Percentiles rank a stretch among this genome's conserved stretches.
Evolutionary conservation across 2,888 invertebrate species (phyloP).

Genomic region (Drosophila colorata): DNA sequence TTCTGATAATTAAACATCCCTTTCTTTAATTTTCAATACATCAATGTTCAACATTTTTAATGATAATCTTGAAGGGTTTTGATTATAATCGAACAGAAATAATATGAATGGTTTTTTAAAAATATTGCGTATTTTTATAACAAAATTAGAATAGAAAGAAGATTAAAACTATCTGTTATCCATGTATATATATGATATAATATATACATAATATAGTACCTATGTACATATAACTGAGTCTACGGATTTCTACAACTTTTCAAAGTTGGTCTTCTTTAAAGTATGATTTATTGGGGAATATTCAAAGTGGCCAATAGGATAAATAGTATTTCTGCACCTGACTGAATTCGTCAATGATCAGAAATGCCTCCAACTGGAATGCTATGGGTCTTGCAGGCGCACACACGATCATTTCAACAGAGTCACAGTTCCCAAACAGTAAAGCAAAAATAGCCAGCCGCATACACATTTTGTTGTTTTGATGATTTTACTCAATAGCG

Average conservation of each 20-base stretch:
- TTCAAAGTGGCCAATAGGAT: slow-evolving; percentile 8
- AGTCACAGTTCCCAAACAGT: slow-evolving; percentile 23
- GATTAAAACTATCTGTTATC: not conserved
- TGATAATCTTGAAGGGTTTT: not conserved
- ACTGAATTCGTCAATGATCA: slow-evolving; percentile 34
- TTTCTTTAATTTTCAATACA: no score
- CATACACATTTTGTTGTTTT: slow-evolving; percentile 43
- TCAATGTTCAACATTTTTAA: not conserved
- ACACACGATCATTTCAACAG: slow-evolving; percentile 36
- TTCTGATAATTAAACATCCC: not conserved
- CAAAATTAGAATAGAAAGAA: not conserved
- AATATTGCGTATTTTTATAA: no score
- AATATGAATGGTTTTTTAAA: not conserved
- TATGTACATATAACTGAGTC: no score
- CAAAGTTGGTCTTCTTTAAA: not conserved
- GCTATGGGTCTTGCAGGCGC: slow-evolving; percentile 10
- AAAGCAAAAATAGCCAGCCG: slow-evolving; percentile 46
- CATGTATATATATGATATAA: no score
- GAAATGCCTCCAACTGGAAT: slow-evolving; percentile 44
- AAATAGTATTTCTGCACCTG: slow-evolving; percentile 36
- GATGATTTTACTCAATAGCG: slow-evolving; percentile 34
- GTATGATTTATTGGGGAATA: not conserved
- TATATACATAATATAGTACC: no score
- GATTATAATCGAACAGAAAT: not conserved
- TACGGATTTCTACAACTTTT: not conserved